A percentile compares a stretch with the other conserved stretches of the same genome.
These are phyloP conservation scores for Euclidia mi DNA, from an alignment of 2,888 invertebrate genomes.

Conservation along the genomic window DNA sequence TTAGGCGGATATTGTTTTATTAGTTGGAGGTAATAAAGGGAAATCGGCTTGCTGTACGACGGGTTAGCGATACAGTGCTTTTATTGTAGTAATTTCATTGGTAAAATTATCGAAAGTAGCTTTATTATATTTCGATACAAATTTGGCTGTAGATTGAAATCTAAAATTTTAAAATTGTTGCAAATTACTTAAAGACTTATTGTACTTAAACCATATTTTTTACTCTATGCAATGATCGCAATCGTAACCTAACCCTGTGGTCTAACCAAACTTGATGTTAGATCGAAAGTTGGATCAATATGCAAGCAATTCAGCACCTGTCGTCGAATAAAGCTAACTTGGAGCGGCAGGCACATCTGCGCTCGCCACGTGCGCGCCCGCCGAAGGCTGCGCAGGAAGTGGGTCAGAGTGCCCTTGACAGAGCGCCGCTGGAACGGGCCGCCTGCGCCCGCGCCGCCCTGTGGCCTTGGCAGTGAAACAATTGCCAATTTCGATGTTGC, in stretches of 20 bases:
- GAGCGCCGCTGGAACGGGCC: conserved; percentile 50
- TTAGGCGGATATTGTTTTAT: conserved; percentile 29
- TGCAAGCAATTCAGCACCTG: conserved; percentile 17
- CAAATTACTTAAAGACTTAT: too few species aligned
- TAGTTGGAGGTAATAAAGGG: conserved; percentile 16
- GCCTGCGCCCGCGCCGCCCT: conserved; percentile 63
- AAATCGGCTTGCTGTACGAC: conserved; percentile 7
- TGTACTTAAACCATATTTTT: too few species aligned
- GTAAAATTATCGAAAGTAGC: conserved; percentile 3
- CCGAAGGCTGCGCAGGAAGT: conserved; percentile 75
- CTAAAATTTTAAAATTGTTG: too few species aligned
- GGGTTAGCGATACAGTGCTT: conserved; percentile 12
- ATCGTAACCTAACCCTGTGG: too few species aligned
- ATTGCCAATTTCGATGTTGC: conserved; percentile 61
- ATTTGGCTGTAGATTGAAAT: too few species aligned
- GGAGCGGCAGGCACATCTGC: conserved; percentile 45
- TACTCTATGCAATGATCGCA: too few species aligned
- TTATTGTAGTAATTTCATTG: conserved; percentile 16
- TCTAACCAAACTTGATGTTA: too few species aligned
- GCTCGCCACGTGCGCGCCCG: conserved; percentile 64
- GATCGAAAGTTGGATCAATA: background rate
- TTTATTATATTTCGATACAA: background rate
- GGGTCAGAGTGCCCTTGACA: conserved; percentile 82
- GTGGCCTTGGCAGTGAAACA: conserved; percentile 66
- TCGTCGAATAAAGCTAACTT: conserved; percentile 20